Conservation (phyloP, 2,113 vertebrate species). For the Cercocebus atys region DNA sequence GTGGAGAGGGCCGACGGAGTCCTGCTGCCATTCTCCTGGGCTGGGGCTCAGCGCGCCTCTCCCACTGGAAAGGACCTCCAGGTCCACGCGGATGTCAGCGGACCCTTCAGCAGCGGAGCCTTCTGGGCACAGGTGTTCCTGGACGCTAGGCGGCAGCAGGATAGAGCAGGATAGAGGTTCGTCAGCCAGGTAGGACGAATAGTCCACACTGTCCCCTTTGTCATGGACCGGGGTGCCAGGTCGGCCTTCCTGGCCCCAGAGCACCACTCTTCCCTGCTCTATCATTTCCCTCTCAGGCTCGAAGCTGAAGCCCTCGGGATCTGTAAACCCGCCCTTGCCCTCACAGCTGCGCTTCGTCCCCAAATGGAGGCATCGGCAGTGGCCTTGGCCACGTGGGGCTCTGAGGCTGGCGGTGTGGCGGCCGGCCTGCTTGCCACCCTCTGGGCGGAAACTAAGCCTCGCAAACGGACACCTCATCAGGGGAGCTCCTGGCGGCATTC, state of each 20-base stretch:
- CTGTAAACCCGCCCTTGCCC: rapidly evolving
- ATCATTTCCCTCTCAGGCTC: neutral
- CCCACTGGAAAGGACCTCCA: too few species aligned
- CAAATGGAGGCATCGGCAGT: rapidly evolving
- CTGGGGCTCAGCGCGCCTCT: rapidly evolving
- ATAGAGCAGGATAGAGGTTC: neutral
- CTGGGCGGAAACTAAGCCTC: rapidly evolving
- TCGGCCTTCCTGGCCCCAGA: neutral
- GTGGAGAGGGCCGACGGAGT: rapidly evolving
- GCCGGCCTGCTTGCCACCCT: rapidly evolving
- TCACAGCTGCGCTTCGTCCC: rapidly evolving
- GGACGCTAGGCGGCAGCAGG: neutral
- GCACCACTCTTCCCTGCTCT: neutral
- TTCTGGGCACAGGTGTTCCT: neutral
- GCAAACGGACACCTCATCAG: neutral
- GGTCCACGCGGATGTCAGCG: rapidly evolving
- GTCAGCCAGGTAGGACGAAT: too few species aligned
- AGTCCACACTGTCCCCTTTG: neutral
- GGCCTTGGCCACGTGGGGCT: rapidly evolving
- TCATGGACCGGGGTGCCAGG: neutral
- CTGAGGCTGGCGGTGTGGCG: rapidly evolving
- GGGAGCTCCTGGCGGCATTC: neutral
- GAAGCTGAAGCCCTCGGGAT: neutral
- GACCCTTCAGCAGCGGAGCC: rapidly evolving
- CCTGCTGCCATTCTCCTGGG: neutral